These are phyloP conservation scores for Frankliniella intonsa DNA, from an alignment of 2,888 invertebrate species.

Conservation along the genomic window DNA sequence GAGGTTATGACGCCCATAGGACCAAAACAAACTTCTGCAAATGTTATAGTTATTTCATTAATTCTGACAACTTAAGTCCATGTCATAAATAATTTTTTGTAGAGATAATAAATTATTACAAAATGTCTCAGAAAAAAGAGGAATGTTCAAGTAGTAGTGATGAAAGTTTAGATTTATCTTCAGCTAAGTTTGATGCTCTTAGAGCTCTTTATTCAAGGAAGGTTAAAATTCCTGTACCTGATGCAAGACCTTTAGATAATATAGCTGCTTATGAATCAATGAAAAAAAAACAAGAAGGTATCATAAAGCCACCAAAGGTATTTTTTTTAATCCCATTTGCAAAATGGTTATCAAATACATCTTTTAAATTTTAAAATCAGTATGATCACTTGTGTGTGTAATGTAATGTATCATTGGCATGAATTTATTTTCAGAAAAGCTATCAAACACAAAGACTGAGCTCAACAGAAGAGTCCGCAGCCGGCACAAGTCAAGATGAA, in stretches of 20 bases:
- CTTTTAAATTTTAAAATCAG: too few relatives aligned
- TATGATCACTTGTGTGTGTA: too few relatives aligned
- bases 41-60: too few relatives aligned
- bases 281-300: conserved; percentile 32
- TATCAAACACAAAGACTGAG: neutral
- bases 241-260: conserved; percentile 64
- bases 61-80: neutral
- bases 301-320: neutral
- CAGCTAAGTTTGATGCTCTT: conserved; percentile 59
- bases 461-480: neutral
- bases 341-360: neutral
- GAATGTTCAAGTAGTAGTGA: conserved; percentile 40
- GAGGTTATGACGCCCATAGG: neutral
- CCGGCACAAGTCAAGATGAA: neutral
- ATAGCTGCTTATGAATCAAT: conserved; percentile 55
- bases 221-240: conserved; percentile 52
- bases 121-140: conserved; percentile 33
- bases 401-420: neutral
- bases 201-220: conserved; percentile 62
- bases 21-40: too few relatives aligned
- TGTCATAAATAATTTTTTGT: neutral
- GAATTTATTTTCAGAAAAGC: neutral
- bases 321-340: neutral
- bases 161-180: conserved; percentile 51
- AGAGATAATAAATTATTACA: neutral